Conservation (phyloP, 2,888 invertebrate species). For the Copidosoma aretas region DNA sequence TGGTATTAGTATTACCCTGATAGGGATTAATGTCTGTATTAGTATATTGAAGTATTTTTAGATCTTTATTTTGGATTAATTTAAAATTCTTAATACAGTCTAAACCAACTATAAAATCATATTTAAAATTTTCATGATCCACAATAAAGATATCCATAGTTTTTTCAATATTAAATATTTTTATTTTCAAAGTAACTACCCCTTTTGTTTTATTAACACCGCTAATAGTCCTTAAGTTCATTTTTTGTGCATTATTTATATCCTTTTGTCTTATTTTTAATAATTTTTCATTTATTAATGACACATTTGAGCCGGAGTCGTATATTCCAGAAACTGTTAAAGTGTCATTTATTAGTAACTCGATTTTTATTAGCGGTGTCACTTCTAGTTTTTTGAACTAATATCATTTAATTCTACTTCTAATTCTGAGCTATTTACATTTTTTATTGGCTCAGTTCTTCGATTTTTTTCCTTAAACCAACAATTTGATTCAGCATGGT, state of each 20-base stretch:
- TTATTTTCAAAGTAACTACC: constrained; percentile 17
- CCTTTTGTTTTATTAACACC: constrained; percentile 22
- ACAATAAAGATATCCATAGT: not conserved
- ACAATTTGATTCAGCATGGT: constrained; percentile 40
- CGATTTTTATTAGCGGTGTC: constrained; percentile 45
- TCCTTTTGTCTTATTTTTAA: constrained; percentile 34
- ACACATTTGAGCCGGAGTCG: constrained; percentile 44
- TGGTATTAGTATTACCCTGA: not conserved
- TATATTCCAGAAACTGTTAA: constrained; percentile 40
- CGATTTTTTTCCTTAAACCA: constrained; percentile 39
- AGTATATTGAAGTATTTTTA: constrained; percentile 1
- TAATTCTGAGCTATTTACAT: constrained; percentile 44
- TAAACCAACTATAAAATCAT: constrained; percentile 44
- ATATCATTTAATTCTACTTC: constrained; percentile 43
- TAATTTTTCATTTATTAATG: constrained; percentile 41
- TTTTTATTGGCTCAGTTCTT: constrained; percentile 34
- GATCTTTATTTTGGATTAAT: constrained; percentile 35
- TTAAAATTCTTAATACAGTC: constrained; percentile 40
- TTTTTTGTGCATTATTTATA: constrained; percentile 17
- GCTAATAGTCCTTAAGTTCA: constrained; percentile 19
- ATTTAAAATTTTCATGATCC: constrained; percentile 37
- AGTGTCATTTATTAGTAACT: constrained; percentile 36
- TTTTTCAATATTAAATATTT: constrained; percentile 32
- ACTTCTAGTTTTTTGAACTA: constrained; percentile 46
- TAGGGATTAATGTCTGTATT: constrained; percentile 13